phyloP scores from a whole-genome alignment of 2,797 vertebrate species.

The Epinephelus coioides region DNA sequence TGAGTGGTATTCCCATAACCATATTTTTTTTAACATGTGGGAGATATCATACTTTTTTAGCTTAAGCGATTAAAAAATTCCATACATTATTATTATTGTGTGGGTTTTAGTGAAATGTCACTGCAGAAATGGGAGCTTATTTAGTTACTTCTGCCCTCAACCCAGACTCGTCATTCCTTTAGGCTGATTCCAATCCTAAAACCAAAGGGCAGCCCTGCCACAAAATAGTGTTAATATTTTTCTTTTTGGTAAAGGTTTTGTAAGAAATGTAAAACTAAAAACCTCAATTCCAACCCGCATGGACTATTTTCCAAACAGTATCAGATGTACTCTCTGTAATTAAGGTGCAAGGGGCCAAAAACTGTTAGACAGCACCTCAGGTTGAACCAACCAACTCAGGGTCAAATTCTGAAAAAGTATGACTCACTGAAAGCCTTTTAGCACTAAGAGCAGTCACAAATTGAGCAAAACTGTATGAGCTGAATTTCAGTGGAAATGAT shows the following conservation, averaged over 20 bases:
- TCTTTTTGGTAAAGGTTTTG: not conserved
- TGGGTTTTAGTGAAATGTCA: no score
- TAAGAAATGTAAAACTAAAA: not conserved
- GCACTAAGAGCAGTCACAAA: constrained; percentile 38
- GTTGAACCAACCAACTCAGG: constrained; percentile 15
- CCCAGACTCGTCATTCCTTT: no score
- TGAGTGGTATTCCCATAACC: no score
- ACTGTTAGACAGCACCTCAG: constrained; percentile 10
- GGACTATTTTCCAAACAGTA: not conserved
- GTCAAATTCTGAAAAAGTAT: constrained; percentile 40
- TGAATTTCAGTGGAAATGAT: constrained; percentile 32
- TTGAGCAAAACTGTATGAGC: constrained; percentile 24
- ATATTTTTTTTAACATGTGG: no score
- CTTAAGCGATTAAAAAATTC: no score
- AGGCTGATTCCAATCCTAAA: not conserved
- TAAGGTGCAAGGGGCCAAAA: not conserved
- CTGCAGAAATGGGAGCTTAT: no score
- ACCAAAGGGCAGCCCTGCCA: not conserved
- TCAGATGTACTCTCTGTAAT: constrained; percentile 1
- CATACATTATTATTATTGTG: no score
- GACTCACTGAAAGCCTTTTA: constrained; percentile 65
- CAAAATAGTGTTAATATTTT: not conserved
- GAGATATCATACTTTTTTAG: no score
- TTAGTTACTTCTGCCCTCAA: no score
- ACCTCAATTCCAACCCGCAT: not conserved